These are phyloP conservation scores for Prunella strophiata DNA, from an alignment of 2,797 vertebrate genomes.

Conservation along the genomic window DNA sequence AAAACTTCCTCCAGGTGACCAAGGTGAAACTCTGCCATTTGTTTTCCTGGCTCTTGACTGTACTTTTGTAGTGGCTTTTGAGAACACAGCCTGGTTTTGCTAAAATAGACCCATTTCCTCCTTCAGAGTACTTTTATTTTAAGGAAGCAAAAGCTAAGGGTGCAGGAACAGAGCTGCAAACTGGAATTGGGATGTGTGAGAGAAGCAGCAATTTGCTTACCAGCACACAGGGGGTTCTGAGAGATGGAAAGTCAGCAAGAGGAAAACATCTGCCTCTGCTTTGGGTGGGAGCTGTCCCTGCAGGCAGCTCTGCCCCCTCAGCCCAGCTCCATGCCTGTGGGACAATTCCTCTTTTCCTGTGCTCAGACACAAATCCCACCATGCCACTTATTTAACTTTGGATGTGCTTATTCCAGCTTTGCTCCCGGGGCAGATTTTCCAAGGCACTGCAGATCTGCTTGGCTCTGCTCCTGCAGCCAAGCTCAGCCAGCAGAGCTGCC, in stretches of 20 bases:
- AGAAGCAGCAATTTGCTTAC: neutral
- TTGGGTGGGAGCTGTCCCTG: neutral
- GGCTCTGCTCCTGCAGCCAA: neutral
- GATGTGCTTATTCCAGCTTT: neutral
- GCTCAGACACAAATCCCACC: neutral
- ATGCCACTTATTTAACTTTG: neutral
- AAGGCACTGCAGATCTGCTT: neutral
- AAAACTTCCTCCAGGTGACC: neutral
- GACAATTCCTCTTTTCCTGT: neutral
- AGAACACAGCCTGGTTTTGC: neutral
- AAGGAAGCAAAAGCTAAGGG: neutral
- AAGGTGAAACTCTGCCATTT: neutral
- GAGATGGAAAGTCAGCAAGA: neutral
- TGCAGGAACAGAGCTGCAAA: neutral
- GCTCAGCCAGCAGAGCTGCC: neutral
- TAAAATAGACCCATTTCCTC: neutral
- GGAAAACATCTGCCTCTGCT: neutral
- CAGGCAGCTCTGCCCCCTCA: neutral
- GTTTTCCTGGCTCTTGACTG: neutral
- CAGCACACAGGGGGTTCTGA: neutral
- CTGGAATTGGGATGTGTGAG: neutral
- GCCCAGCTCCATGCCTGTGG: fast-evolving
- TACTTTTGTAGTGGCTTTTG: neutral
- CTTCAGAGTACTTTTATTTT: neutral
- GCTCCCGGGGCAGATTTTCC: neutral